phyloP scores from a whole-genome alignment of 2,888 invertebrate species.

The Zygogramma bicolorata region DNA sequence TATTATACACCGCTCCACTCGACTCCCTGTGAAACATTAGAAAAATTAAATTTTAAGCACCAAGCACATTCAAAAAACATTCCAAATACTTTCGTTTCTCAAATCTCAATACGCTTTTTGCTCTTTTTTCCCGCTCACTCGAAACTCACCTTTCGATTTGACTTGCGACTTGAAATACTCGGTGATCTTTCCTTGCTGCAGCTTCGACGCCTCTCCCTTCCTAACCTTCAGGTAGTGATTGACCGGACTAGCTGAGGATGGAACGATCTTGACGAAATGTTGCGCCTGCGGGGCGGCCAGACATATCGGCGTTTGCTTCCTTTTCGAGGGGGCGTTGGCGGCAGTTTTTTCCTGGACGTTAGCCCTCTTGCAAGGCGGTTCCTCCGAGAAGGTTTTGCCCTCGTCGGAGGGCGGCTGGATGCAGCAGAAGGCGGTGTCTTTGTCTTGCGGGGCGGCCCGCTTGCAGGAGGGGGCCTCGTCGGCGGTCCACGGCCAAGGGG shows the following conservation, averaged over 20 bases:
- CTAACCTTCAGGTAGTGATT: conserved; percentile 31
- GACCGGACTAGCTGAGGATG: conserved; percentile 52
- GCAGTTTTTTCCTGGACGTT: conserved; percentile 28
- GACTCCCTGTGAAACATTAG: too few relatives aligned
- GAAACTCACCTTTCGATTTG: conserved; percentile 70
- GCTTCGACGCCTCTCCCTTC: conserved; percentile 52
- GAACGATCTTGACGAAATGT: conserved; percentile 41
- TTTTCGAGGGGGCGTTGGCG: conserved; percentile 42
- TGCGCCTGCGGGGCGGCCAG: conserved; percentile 46
- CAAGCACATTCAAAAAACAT: too few relatives aligned
- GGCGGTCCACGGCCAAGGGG: conserved; percentile 59
- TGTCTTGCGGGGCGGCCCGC: conserved; percentile 50
- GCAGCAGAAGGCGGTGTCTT: conserved; percentile 44
- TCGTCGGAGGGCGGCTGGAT: background rate
- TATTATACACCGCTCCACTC: too few relatives aligned
- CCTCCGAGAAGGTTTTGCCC: conserved; percentile 8
- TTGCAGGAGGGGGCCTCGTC: conserved; percentile 50
- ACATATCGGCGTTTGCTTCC: conserved; percentile 59
- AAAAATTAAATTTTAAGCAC: too few relatives aligned
- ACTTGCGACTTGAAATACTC: conserved; percentile 88
- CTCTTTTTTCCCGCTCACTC: too few relatives aligned
- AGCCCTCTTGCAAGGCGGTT: conserved; percentile 37
- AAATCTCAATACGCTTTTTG: too few relatives aligned
- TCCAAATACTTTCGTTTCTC: too few relatives aligned
- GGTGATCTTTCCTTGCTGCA: conserved; percentile 83